Evolutionary conservation across 1,140 invertebrate genomes (phyloP).

Genomic region (Drosophila rhopaloa): DNA sequence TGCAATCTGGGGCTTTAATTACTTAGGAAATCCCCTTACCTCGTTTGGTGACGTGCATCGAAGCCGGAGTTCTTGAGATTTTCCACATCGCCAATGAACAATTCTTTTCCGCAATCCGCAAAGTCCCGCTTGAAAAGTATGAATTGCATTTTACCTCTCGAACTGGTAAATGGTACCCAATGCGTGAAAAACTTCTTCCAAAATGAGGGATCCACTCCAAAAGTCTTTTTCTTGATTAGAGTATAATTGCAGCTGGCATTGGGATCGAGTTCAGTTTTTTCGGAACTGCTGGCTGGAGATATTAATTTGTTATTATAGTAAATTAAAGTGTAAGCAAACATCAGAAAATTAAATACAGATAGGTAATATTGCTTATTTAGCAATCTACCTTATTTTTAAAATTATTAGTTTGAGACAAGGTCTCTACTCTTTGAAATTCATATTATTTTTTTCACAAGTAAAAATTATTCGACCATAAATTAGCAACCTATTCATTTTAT

Average conservation of each 20-base stretch:
- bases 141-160: conserved; percentile 76
- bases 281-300: conserved; percentile 11
- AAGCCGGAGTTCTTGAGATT: conserved; percentile 69
- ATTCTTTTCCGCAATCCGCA: conserved; percentile 74
- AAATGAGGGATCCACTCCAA: conserved; percentile 66
- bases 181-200: conserved; percentile 79
- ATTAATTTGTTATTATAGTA: background rate
- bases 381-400: background rate
- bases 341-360: too few relatives aligned
- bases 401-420: too few relatives aligned
- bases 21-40: conserved; percentile 48
- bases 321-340: too few relatives aligned
- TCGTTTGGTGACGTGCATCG: conserved; percentile 75
- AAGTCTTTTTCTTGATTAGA: conserved; percentile 53
- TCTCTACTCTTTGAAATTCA: too few relatives aligned
- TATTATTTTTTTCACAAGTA: too few relatives aligned
- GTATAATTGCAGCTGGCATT: conserved; percentile 64
- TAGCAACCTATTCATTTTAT: background rate
- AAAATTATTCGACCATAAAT: too few relatives aligned
- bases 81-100: conserved; percentile 62
- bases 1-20: conserved; percentile 21
- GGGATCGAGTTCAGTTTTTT: conserved; percentile 25
- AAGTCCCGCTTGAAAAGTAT: conserved; percentile 77
- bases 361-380: background rate
- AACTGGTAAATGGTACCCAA: conserved; percentile 64